A percentile compares a stretch with the other conserved stretches of the same genome.
Evolutionary conservation across 2,888 invertebrate species (phyloP).

Genomic region (Apocheima hispidaria): DNA sequence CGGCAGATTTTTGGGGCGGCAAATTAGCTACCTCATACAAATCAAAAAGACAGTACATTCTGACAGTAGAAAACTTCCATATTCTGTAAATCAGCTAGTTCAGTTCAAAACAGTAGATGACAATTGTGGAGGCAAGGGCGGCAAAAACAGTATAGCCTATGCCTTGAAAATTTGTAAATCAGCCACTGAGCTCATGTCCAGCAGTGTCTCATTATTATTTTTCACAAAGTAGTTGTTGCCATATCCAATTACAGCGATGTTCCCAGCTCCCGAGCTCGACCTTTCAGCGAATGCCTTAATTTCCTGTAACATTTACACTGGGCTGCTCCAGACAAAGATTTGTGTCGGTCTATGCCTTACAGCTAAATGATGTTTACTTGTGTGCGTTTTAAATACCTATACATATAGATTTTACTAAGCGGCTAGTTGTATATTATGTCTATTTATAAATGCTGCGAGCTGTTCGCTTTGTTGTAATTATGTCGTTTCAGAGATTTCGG

Average conservation of each 20-base stretch:
- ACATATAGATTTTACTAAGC: not conserved
- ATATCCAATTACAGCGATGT: constrained; percentile 25
- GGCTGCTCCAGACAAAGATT: constrained; percentile 56
- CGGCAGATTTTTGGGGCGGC: too few species aligned
- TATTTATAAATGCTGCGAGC: constrained; percentile 5
- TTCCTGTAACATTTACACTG: constrained; percentile 63
- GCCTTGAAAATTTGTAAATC: too few species aligned
- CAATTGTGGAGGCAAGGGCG: too few species aligned
- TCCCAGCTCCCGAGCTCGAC: constrained; percentile 44
- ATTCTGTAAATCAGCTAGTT: too few species aligned
- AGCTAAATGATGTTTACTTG: constrained; percentile 37
- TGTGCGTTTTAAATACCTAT: constrained; percentile 21
- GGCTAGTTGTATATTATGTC: not conserved
- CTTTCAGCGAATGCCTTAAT: constrained; percentile 68
- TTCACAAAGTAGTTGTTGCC: not conserved
- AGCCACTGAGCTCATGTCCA: too few species aligned
- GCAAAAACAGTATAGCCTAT: too few species aligned
- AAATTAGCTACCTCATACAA: too few species aligned
- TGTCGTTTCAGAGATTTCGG: too few species aligned
- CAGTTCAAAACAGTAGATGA: too few species aligned
- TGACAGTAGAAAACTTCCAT: too few species aligned
- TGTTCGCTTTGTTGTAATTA: too few species aligned
- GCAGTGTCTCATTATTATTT: not conserved
- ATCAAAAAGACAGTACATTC: too few species aligned
- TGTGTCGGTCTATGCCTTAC: constrained; percentile 49